These are phyloP conservation scores for Vicugna pacos DNA, from an alignment of 2,113 vertebrate genomes.

Conservation along the genomic window DNA sequence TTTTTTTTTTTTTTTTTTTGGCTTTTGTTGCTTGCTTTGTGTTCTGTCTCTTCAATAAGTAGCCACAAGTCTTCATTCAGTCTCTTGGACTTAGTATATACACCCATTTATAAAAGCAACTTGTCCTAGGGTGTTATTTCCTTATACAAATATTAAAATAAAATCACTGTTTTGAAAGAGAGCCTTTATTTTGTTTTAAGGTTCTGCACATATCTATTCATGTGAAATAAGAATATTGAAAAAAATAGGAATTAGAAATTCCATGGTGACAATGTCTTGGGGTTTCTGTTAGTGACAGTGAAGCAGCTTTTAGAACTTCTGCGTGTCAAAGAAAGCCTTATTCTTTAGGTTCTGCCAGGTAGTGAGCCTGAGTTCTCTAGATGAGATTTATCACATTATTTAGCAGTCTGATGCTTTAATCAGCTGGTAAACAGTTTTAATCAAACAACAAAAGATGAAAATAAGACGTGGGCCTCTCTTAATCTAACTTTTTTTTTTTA, in stretches of 20 bases:
- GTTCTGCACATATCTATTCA: not conserved
- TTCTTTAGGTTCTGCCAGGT: not conserved
- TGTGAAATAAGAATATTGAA: not conserved
- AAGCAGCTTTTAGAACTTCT: not conserved
- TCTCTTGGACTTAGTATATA: not conserved
- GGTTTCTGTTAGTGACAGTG: not conserved
- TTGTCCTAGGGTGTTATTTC: not conserved
- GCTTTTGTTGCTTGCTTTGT: not conserved
- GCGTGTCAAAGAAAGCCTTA: not conserved
- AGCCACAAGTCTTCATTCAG: not conserved
- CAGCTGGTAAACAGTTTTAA: conserved; percentile 52
- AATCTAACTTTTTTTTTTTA: not conserved
- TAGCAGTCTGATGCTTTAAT: conserved; percentile 49
- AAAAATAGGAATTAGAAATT: conserved; percentile 32
- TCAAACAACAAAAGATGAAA: conserved; percentile 31
- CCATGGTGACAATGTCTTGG: not conserved
- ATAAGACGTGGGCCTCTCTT: not conserved
- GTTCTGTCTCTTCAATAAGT: not conserved
- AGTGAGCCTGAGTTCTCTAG: not conserved
- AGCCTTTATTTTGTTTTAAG: conserved; percentile 24
- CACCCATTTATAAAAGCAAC: not conserved
- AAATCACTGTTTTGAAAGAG: conserved; percentile 46
- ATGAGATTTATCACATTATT: not conserved
- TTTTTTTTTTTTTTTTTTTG: not conserved
- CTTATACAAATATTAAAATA: conserved; percentile 19